Percentiles rank a stretch among this genome's conserved stretches.
Conservation (phyloP, 2,113 vertebrate genomes). For the Megaceryle maxima region DNA sequence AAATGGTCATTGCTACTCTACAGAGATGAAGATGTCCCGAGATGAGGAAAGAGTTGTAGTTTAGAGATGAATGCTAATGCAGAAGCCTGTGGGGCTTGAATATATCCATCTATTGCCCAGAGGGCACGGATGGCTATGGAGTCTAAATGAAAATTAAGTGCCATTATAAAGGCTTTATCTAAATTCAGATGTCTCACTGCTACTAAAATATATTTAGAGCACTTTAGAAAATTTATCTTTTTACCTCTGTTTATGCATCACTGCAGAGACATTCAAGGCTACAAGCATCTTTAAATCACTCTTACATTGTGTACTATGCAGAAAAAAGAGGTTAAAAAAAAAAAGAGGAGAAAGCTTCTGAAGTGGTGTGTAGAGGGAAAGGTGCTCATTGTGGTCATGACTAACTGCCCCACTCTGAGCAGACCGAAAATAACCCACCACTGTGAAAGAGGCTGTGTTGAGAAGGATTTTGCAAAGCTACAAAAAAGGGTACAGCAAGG, state of each 20-base stretch:
- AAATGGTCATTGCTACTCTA: background rate
- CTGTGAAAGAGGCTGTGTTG: background rate
- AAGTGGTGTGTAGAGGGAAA: background rate
- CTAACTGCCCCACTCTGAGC: background rate
- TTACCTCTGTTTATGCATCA: background rate
- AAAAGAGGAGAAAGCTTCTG: background rate
- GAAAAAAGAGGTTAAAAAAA: background rate
- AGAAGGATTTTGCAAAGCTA: background rate
- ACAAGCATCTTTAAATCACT: background rate
- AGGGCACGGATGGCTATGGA: background rate
- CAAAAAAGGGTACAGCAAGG: background rate
- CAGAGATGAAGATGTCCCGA: background rate
- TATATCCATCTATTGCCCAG: rapidly evolving
- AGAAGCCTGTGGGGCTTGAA: background rate
- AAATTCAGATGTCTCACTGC: background rate
- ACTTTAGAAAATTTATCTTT: background rate
- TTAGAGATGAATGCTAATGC: background rate
- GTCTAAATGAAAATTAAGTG: background rate
- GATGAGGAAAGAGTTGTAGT: background rate
- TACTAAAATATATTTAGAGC: background rate
- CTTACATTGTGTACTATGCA: background rate
- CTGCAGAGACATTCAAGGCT: background rate
- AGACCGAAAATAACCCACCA: background rate
- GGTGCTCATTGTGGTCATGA: background rate
- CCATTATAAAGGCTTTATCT: background rate